Evolutionary conservation across 2,797 vertebrate genomes (phyloP), one percentile per base, ranked within the genome.

Genomic region (Catharus ustulatus): DNA sequence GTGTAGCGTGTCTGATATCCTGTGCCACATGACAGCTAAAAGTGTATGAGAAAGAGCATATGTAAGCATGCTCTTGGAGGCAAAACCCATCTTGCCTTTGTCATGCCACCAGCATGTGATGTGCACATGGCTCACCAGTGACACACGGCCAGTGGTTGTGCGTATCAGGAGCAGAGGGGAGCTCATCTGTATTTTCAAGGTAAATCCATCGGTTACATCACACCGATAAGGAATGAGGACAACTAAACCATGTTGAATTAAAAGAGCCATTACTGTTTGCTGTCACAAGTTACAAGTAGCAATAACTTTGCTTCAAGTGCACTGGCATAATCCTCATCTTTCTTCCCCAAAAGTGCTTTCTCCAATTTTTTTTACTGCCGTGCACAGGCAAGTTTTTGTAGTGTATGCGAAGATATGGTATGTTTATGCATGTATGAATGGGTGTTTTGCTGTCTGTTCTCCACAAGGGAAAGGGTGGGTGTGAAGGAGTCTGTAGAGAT

Each of bases 21-120:
- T 72, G 36, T 61, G 72, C 68, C 95, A 77, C 14, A 10, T 95
- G 96, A 94, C 57, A 43, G 76, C 94, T 97, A 85, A 95, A 90
- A 54, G 46, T 30, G 89, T 62, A 92, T 49, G 8, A 87, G 94
- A 94, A 95, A 87, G 69, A 71, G 29, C 81, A 58, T 74, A 84
- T 6, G 61, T 74, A 77, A 87, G 93, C 75, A 84, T 15, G 52
- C 72, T 80, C 87, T 54, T 29, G 75, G 89, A 84, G 72, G 57
- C 86, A 93, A 78, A 58, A 43, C 58, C 59, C 3, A 10, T 87
- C 90, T 67, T 90, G 80, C 78, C 78, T 95, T 97, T 95, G 93
- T 96, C 94, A 94, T 90, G 84, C 94, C 93, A 74, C 68, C 40
- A 69, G 90, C 95, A 96, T 89, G 94, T 96, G 96, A 95, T 22